Evolutionary conservation across 2,113 vertebrate species (phyloP), one percentile per base, ranked within the genome.

Genomic region (Leiothrix lutea): DNA sequence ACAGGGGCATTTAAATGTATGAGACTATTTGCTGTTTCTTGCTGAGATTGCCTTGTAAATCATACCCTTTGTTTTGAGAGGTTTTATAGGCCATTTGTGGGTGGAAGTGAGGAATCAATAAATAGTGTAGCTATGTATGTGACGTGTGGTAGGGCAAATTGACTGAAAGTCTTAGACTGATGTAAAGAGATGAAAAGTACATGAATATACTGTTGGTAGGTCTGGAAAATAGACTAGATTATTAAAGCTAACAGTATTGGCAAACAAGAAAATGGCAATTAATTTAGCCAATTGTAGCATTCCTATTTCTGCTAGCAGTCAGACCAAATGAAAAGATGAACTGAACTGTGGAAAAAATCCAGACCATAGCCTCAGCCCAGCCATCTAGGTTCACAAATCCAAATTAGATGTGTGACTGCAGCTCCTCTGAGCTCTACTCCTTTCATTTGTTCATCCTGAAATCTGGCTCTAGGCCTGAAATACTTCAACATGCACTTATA

Each of bases 31-130:
- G 56, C 80, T 83, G 64, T 31, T 91, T 78, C 80, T 93, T 75
- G 58, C 45, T 81, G 47, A 92, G 80, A 97, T 90, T 94, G 80
- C 77, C 78, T 75, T 96, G 83, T 97, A 95, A 94, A 95, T 95
- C 91, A 93, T 44, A 92, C 35, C 44, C 50, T 92, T 96, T 95
- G 60, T 89, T 92, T 89, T 93, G 89, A 95, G 92, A 96, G 83
- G 45, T 93, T 95, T 97, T 95, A 95, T 92, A 88, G 87, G 66
- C 74, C 57, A 38, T 95, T 96, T 86, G 81, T 60, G 75, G 44
- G 47, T 95, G 40, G 23, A 94, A 92, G 87, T 78, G 51, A 93
- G 47, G 67, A 92, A 82, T 94, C 92, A 93, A 95, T 96, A 94
- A 95, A 95, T 45, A 97, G 80, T n/a, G 40, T 35, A 94, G 80